Conservation (phyloP, 2,113 vertebrate genomes). For the Orthonyx spaldingii region DNA sequence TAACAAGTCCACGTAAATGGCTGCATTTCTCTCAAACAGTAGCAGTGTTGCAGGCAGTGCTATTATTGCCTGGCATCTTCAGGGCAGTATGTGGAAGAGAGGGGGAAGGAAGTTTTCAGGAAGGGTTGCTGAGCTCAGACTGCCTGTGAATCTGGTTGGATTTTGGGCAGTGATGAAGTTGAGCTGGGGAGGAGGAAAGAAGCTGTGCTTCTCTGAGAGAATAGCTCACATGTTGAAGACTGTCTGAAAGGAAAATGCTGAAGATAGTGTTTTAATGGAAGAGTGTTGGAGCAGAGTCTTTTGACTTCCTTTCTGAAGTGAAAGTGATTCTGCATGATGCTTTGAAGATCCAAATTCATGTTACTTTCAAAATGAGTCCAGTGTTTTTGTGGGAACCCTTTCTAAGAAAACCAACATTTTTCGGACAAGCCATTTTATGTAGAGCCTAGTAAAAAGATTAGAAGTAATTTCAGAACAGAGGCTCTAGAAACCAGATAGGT, state of each 20-base stretch:
- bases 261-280: background rate
- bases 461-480: background rate
- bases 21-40: background rate
- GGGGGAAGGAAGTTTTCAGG: background rate
- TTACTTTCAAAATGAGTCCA: background rate
- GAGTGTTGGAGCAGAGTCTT: background rate
- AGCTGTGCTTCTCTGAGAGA: background rate
- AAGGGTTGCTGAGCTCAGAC: background rate
- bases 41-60: background rate
- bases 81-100: background rate
- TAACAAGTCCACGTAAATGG: background rate
- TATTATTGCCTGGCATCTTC: background rate
- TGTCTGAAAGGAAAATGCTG: background rate
- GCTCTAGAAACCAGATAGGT: background rate
- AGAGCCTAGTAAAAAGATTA: background rate
- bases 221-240: background rate
- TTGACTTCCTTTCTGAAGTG: background rate
- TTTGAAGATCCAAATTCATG: background rate
- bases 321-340: background rate
- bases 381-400: background rate
- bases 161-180: background rate
- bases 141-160: background rate
- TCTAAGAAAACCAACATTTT: background rate
- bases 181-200: background rate
- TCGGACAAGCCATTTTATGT: background rate